A percentile compares a stretch with the other conserved stretches of the same genome.
These are phyloP conservation scores for Octonoba sinensis DNA, from an alignment of 2,888 invertebrate species.

Conservation along the genomic window DNA sequence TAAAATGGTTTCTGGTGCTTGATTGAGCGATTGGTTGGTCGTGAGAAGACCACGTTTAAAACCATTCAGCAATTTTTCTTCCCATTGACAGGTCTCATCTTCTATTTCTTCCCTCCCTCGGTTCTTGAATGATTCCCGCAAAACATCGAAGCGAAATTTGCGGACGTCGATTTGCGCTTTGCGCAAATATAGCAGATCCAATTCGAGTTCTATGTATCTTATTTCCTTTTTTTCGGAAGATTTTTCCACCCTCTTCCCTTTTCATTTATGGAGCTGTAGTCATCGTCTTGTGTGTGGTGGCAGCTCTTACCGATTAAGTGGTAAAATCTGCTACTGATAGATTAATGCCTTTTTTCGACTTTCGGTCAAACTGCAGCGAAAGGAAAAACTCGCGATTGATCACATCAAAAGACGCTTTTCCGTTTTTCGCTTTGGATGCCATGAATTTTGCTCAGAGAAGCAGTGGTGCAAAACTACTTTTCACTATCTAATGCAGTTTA, in stretches of 20 bases:
- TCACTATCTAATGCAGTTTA: neutral
- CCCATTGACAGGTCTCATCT: constrained; percentile 47
- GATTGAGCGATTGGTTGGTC: constrained; percentile 31
- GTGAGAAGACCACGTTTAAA: constrained; percentile 31
- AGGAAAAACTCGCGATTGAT: constrained; percentile 52
- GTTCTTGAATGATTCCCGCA: constrained; percentile 29
- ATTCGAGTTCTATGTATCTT: constrained; percentile 58
- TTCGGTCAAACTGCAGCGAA: constrained; percentile 59
- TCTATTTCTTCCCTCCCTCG: constrained; percentile 17
- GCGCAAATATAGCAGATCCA: constrained; percentile 50
- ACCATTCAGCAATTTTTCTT: constrained; percentile 56
- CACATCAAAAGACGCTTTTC: constrained; percentile 55
- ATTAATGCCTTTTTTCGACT: constrained; percentile 62
- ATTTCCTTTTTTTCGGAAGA: constrained; percentile 12
- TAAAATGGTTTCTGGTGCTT: constrained; percentile 13
- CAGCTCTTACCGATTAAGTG: constrained; percentile 58
- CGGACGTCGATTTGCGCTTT: constrained; percentile 64
- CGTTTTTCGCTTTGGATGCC: neutral
- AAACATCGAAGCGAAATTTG: constrained; percentile 58
- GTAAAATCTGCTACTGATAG: constrained; percentile 57
- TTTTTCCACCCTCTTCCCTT: constrained; percentile 19
- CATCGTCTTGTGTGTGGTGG: constrained; percentile 13
- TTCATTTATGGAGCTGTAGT: constrained; percentile 40
- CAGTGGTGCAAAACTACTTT: constrained; percentile 19
- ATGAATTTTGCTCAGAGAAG: constrained; percentile 7